These are phyloP conservation scores for Clytia hemisphaerica DNA, from an alignment of 30 jellyfish, hydroid and myxozoan genomes.

Conservation along the genomic window DNA sequence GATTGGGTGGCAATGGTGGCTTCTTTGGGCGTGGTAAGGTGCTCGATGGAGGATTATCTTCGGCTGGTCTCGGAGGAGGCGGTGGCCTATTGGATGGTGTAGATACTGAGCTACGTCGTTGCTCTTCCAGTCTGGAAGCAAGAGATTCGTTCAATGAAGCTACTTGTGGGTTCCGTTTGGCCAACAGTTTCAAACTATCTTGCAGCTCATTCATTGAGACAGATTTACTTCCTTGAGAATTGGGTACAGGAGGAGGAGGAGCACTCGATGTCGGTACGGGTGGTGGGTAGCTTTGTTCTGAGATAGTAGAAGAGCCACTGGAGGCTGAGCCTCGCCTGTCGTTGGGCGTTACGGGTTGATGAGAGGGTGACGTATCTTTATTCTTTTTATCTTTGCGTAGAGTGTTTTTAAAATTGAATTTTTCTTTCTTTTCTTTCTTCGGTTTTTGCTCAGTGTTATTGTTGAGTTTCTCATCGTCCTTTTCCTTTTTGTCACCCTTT, in stretches of 20 bases:
- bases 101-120: conserved; percentile 24
- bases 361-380: not conserved
- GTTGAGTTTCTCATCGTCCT: no score
- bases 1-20: conserved; percentile 10
- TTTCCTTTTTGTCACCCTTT: not conserved
- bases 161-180: not conserved
- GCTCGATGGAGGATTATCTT: conserved; percentile 34
- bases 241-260: not conserved
- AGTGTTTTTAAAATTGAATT: not conserved
- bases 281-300: no score
- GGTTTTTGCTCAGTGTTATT: not conserved
- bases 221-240: not conserved
- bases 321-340: not conserved
- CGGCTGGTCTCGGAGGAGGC: conserved; percentile 48
- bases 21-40: conserved; percentile 20
- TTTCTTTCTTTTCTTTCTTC: not conserved
- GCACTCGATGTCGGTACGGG: not conserved
- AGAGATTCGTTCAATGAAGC: not conserved
- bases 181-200: conserved; percentile 5
- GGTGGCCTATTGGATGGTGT: conserved; percentile 59
- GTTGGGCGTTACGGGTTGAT: not conserved
- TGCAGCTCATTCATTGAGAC: conserved; percentile 23
- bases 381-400: not conserved
- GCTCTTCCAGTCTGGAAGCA: not conserved
- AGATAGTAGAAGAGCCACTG: not conserved